Conservation (phyloP, 2,113 vertebrate species). For the Rutilus rutilus region DNA sequence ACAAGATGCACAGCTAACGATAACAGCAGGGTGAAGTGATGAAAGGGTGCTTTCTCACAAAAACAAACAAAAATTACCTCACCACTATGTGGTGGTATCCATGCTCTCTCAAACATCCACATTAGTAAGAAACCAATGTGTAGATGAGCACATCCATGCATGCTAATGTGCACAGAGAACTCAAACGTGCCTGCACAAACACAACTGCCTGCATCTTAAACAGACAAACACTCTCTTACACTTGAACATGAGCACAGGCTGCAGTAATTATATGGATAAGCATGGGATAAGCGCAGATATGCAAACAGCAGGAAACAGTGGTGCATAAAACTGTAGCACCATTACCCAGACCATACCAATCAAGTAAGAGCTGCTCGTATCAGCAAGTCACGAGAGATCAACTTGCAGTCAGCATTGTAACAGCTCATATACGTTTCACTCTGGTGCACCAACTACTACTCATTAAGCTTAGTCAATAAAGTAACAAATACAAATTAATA, state of each 20-base stretch:
- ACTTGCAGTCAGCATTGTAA: background rate
- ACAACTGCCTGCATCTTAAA: slow-evolving; percentile 8
- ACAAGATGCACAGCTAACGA: slow-evolving; percentile 43
- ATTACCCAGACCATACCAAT: slow-evolving; percentile 41
- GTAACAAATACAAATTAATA: slow-evolving; percentile 32
- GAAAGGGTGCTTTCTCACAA: background rate
- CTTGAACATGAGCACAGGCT: background rate
- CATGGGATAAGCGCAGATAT: slow-evolving; percentile 44
- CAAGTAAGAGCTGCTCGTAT: slow-evolving; percentile 39
- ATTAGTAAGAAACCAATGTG: background rate
- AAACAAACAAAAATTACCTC: background rate
- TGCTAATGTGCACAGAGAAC: background rate
- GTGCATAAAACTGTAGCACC: slow-evolving; percentile 40
- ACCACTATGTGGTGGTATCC: background rate
- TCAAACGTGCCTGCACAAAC: background rate
- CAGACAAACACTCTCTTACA: background rate
- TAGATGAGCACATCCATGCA: slow-evolving; percentile 13
- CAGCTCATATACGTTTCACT: slow-evolving; percentile 4
- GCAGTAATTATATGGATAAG: slow-evolving; percentile 44
- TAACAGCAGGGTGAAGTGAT: slow-evolving; percentile 2
- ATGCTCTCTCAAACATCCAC: background rate
- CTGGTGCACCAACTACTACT: slow-evolving; percentile 9
- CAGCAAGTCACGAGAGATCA: slow-evolving; percentile 39
- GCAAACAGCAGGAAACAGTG: slow-evolving; percentile 40
- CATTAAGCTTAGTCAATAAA: slow-evolving; percentile 30